Base-by-base conservation (phyloP, 2,797 vertebrate species). In the Galagoides demidoff region DNA sequence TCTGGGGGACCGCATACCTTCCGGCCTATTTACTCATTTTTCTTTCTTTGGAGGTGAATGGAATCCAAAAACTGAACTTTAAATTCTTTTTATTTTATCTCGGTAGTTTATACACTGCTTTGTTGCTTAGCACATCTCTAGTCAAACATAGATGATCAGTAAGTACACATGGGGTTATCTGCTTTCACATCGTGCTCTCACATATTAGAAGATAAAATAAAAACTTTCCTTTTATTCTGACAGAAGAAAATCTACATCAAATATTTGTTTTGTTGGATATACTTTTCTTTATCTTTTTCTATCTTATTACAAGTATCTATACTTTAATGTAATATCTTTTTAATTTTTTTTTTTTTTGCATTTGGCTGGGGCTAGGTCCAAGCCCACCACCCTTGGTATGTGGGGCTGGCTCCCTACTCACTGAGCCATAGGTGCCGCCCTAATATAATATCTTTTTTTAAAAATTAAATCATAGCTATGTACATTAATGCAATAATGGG, bases 141-240 rank as follows among this genome's bases (percentile, higher is more conserved):
- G 71, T 86, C 27, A 86, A 92, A 57, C 39, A 66, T 4, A 76
- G 59, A 91, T 66, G 43, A 79, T 96, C 59, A 77, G 6, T 81
- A 83, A 81, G 5, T 70, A 59, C n/a, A 57, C 37, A 34, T 4
- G 34, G 66, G 61, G 3, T 68, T 86, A 73, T 63, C 43, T 39
- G 19, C 11, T 79, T 84, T 82, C 27, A 90, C 4, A 55, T 27
- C 45, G 64, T 86, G 73, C 45, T 88, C 43, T 82, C 17, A 29
- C 7, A 64, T 68, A 55, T 84, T 81, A 84, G 22, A 64, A 63
- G 19, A 90, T 23, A 87, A 59, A 85, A 77, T 71, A 2, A 92
- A 25, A 94, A 78, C 13, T 71, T 89, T 96, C 20, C 39, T 92
- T 63, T 43, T 20, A 76, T 84, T 87, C 37, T 92, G n/a, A 84